A percentile compares a stretch with the other conserved stretches of the same genome.
Conservation (phyloP, 2,888 invertebrate species). For the Chesias legatella region DNA sequence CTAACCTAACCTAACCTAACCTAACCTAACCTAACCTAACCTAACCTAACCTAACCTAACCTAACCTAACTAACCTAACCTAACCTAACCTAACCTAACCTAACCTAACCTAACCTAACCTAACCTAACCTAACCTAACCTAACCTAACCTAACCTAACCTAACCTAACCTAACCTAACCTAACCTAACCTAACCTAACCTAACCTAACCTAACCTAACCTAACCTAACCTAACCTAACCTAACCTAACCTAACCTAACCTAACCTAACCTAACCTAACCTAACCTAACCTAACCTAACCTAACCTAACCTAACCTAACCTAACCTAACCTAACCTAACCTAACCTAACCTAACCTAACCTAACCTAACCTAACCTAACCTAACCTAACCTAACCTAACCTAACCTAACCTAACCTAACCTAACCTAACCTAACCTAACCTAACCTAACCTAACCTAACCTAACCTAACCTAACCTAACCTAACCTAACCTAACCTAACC, state of each 20-base stretch:
- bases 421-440: too few relatives aligned
- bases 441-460: too few relatives aligned
- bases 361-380: conserved; percentile 21
- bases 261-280: conserved; percentile 19
- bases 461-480: too few relatives aligned
- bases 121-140: conserved; percentile 27
- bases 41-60: conserved; percentile 32
- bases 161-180: conserved; percentile 16
- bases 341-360: conserved; percentile 23
- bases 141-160: conserved; percentile 26
- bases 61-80: conserved; percentile 28
- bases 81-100: conserved; percentile 26
- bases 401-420: conserved; percentile 9
- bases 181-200: conserved; percentile 18
- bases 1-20: conserved; percentile 29
- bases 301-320: conserved; percentile 23
- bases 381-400: conserved; percentile 19
- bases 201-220: conserved; percentile 20
- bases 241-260: conserved; percentile 17
- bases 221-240: conserved; percentile 20
- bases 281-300: conserved; percentile 18
- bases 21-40: conserved; percentile 29
- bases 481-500: too few relatives aligned
- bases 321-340: conserved; percentile 22
- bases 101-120: conserved; percentile 26